Conservation (phyloP, 2,888 invertebrate genomes). For the Scelioninae gen. 1 region DNA sequence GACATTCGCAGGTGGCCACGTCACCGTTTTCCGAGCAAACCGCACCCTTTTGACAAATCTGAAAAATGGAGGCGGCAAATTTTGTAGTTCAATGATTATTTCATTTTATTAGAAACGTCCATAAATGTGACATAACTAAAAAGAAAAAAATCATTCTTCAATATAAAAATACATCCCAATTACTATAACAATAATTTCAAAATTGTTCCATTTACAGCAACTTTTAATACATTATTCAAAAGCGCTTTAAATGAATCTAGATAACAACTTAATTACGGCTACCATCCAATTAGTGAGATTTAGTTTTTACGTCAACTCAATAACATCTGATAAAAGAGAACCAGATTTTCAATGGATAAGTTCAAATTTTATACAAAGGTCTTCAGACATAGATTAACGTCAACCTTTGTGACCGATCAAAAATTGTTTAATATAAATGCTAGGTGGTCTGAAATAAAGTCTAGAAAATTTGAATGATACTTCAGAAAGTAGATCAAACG, state of each 20-base stretch:
- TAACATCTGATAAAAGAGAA: slow-evolving; percentile 27
- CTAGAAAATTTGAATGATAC: neutral
- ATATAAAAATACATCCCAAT: too few relatives aligned
- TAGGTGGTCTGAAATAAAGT: neutral
- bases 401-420: slow-evolving; percentile 8
- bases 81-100: neutral
- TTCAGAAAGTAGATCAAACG: neutral
- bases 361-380: slow-evolving; percentile 14
- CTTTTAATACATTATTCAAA: slow-evolving; percentile 1
- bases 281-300: slow-evolving; percentile 69
- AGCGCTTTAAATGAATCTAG: slow-evolving; percentile 13
- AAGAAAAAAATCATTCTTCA: too few relatives aligned
- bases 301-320: slow-evolving; percentile 39
- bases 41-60: slow-evolving; percentile 92
- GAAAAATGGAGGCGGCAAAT: slow-evolving; percentile 52
- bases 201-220: slow-evolving; percentile 8
- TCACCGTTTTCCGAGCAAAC: slow-evolving; percentile 89
- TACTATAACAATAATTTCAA: neutral
- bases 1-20: slow-evolving; percentile 92
- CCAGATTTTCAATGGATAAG: slow-evolving; percentile 21
- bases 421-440: slow-evolving; percentile 6
- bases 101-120: too few relatives aligned
- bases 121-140: too few relatives aligned
- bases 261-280: slow-evolving; percentile 28
- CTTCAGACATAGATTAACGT: slow-evolving; percentile 16